Conservation (phyloP, 1,140 invertebrate species). For the Drosophila triauraria region DNA sequence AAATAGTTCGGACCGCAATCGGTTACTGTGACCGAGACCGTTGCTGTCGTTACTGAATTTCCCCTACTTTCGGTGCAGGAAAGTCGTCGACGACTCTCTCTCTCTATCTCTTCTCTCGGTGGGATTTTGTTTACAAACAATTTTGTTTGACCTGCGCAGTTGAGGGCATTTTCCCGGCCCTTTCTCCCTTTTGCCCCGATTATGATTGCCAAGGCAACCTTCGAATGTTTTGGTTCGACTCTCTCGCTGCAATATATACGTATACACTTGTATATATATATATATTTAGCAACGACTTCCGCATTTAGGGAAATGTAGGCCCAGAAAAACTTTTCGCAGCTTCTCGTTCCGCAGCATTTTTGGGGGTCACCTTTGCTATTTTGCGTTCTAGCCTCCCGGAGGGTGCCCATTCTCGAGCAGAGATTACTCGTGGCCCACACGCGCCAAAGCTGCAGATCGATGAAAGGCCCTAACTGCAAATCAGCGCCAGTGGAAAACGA, state of each 20-base stretch:
- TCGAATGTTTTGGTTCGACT: slow-evolving; percentile 51
- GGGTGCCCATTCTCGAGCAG: slow-evolving; percentile 13
- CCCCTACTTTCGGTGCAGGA: slow-evolving; percentile 45
- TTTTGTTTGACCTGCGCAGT: slow-evolving; percentile 79
- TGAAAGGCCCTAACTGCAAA: slow-evolving; percentile 53
- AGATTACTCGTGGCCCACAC: neutral
- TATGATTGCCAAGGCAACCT: slow-evolving; percentile 49
- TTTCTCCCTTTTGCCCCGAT: slow-evolving; percentile 4
- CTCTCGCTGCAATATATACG: slow-evolving; percentile 54
- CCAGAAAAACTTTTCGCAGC: slow-evolving; percentile 46
- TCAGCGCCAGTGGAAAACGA: slow-evolving; percentile 51
- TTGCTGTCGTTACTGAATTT: slow-evolving; percentile 43
- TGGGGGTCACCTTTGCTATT: slow-evolving; percentile 72
- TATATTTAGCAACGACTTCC: slow-evolving; percentile 52
- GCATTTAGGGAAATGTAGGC: slow-evolving; percentile 47
- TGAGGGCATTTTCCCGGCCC: slow-evolving; percentile 10
- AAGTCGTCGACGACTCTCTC: neutral
- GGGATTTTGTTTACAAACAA: slow-evolving; percentile 77
- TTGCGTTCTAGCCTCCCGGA: slow-evolving; percentile 2
- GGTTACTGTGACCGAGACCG: slow-evolving; percentile 37
- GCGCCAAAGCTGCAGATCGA: slow-evolving; percentile 47
- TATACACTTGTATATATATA: slow-evolving; percentile 9
- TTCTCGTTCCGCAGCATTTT: slow-evolving; percentile 30
- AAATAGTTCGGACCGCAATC: slow-evolving; percentile 53
- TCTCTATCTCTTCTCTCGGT: slow-evolving; percentile 24